Base-by-base conservation (phyloP, 2,888 invertebrate genomes). In the Megalurothrips usitatus region DNA sequence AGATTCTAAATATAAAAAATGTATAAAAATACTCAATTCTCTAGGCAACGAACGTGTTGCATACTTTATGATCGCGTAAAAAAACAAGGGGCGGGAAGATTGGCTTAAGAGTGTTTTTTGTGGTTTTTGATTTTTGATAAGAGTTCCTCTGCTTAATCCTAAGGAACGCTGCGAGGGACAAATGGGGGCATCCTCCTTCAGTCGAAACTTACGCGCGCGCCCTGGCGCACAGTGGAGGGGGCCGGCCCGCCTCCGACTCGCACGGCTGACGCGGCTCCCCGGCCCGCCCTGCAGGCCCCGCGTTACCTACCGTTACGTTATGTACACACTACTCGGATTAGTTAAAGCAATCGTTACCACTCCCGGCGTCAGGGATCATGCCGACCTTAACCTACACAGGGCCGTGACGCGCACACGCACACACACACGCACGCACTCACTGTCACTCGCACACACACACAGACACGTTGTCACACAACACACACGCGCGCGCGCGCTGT, bases 261-360 rank as follows among this genome's bases (percentile, higher is more conserved):
- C n/a, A n/a, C n/a, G n/a, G n/a, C n/a, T n/a, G n/a, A n/a, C 26
- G 68, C 26, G 19, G 6, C 26, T 8, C 68, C 9, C 68, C 23
- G 26, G 68, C 68, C 23, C 26, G 26, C 68, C 9, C 68, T 75
- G 26, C n/a, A 23, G n/a, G 9, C 12, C 12, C 68, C 19, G 68
- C 68, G 11, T 4, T 23, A n/a, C 19, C 68, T 75, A 26, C 68
- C 23, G 23, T 12, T 58, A 58, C 68, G 0, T 75, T 75, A 75
- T 75, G 68, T 75, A 75, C 68, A 58, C 6, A 75, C 68, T 12
- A 43, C 34, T 26, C 26, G 23, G 23, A 75, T 26, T 75, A 75
- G 68, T 75, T 75, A 75, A 75, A 75, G 68, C 68, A 23, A 75
- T 26, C 26, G 68, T 75, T 75, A 75, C 68, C 68, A 75, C 26